Percentiles rank a stretch among this genome's conserved stretches.
Conservation (phyloP, 2,113 vertebrate genomes). For the Grus americana region DNA sequence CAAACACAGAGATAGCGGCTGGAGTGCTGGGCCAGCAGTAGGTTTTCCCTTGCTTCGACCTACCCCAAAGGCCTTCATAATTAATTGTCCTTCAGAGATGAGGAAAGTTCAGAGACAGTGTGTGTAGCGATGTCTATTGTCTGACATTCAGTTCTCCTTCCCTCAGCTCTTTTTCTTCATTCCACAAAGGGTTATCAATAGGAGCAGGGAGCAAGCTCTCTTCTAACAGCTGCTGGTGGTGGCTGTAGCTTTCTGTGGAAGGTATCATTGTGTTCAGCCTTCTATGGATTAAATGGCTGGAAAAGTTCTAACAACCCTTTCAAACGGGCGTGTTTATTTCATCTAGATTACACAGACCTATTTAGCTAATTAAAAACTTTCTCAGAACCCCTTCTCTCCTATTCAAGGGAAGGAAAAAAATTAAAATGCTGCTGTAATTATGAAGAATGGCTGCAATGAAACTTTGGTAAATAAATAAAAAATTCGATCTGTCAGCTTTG, state of each 20-base stretch:
- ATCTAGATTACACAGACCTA: constrained; percentile 64
- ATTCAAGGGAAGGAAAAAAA: constrained; percentile 27
- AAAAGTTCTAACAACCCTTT: constrained; percentile 75
- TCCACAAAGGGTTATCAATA: constrained; percentile 85
- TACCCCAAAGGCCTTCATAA: constrained; percentile 87
- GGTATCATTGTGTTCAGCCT: constrained; percentile 67
- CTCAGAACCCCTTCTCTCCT: constrained; percentile 50
- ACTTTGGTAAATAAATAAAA: constrained; percentile 55
- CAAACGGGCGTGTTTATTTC: constrained; percentile 71
- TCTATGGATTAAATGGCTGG: constrained; percentile 69
- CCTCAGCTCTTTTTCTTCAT: constrained; percentile 73
- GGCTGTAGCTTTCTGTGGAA: constrained; percentile 63
- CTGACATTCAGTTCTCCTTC: constrained; percentile 82
- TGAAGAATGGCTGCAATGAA: constrained; percentile 32
- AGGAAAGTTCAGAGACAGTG: constrained; percentile 84
- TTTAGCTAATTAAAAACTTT: constrained; percentile 65
- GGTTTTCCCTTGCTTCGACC: constrained; percentile 80
- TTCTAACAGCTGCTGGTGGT: constrained; percentile 76
- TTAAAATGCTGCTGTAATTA: constrained; percentile 21
- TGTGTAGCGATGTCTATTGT: constrained; percentile 82
- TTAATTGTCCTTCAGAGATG: constrained; percentile 87
- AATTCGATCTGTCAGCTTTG: constrained; percentile 21
- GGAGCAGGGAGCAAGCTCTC: constrained; percentile 74
- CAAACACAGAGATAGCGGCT: constrained; percentile 70
- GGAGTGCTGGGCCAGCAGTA: constrained; percentile 68